Evolutionary conservation across 2,113 vertebrate genomes (phyloP), one percentile per base, ranked within the genome.

Genomic region (Notothenia rossii): DNA sequence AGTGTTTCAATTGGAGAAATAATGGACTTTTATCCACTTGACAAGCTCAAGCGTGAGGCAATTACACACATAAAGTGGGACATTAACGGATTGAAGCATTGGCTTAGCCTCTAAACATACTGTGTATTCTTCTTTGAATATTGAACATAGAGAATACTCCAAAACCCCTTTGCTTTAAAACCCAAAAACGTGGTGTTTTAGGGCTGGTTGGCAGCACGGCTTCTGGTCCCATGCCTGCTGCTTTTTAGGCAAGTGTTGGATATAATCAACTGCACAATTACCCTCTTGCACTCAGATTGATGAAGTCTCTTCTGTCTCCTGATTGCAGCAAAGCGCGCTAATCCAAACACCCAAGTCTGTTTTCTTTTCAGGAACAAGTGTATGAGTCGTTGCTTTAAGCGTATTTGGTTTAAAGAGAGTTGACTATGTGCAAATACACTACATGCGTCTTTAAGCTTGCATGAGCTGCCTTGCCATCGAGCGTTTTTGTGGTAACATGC

Each of bases 221-320:
- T 40, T 40, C 36, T 40, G 36, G 36, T 61, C 13, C 22, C 8
- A 56, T 45, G 40, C 64, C 17, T 67, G 18, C 72, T 73, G 67
- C 61, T 36, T 36, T 36, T 36, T 36, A 36, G 12, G 68, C 15
- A 51, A 70, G 60, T 51, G 48, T 66, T 14, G 20, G 56, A 60
- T 67, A 51, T 79, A 85, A 58, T 68, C 75, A 62, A 36, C 20
- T 46, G 4, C 40, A 71, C 65, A 54, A 77, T 65, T 76, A 79
- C 60, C 49, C 20, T 29, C 49, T 43, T 36, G 14, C 33, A 74
- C 77, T 68, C 50, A 50, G 53, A 71, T 51, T 65, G 56, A 78
- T 60, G 64, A 49, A 53, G 33, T 75, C 63, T 81, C 70, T 4
- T 62, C 17, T 18, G 18, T 51, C 36, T 20, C 59, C n/a, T 76